These are phyloP conservation scores for Rafetus swinhoei DNA, from an alignment of 2,113 vertebrate genomes.

Conservation along the genomic window DNA sequence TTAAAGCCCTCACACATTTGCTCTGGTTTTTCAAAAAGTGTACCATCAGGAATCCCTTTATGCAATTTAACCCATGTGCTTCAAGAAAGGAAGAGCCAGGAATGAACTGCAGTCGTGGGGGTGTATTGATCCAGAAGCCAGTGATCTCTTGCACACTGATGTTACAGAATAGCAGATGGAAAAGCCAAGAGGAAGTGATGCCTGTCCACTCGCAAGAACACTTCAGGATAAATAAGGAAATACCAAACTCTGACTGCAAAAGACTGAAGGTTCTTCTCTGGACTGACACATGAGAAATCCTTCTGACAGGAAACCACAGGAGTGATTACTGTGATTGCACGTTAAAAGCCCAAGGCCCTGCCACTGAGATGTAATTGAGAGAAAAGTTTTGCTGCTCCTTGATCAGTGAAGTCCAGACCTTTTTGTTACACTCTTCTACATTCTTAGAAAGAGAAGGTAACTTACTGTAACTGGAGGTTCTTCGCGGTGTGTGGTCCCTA, in stretches of 20 bases:
- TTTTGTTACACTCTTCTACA: conserved; percentile 68
- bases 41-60: neutral
- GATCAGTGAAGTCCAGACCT: conserved; percentile 74
- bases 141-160: fast-evolving
- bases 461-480: too few relatives aligned
- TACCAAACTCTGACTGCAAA: conserved; percentile 61
- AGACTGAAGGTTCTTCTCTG: conserved; percentile 73
- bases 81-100: neutral
- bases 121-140: fast-evolving
- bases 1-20: neutral
- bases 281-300: conserved; percentile 77
- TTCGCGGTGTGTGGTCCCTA: too few relatives aligned
- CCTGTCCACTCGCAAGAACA: neutral
- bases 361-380: conserved; percentile 79
- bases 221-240: conserved; percentile 63
- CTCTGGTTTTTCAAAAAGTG: neutral
- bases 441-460: conserved; percentile 63
- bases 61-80: fast-evolving
- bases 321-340: conserved; percentile 83
- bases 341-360: conserved; percentile 81
- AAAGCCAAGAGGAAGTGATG: neutral
- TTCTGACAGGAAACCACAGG: conserved; percentile 83
- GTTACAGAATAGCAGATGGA: neutral
- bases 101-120: fast-evolving
- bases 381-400: conserved; percentile 72